Percentiles rank a stretch among this genome's conserved stretches.
Conservation (phyloP, 2,113 vertebrate genomes). For the Cromileptes altivelis region DNA sequence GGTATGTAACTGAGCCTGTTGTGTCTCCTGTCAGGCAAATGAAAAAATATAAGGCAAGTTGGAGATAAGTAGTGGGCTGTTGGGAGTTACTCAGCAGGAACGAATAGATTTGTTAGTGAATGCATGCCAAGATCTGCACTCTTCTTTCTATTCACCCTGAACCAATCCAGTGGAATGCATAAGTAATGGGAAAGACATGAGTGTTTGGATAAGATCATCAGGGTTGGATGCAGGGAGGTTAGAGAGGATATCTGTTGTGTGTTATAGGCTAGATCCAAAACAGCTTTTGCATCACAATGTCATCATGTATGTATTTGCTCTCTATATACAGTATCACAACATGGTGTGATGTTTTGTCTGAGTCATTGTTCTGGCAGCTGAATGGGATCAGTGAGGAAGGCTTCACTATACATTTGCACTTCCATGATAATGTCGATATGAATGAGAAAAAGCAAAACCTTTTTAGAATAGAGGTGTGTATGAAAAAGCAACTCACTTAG, state of each 20-base stretch:
- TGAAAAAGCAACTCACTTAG: constrained; percentile 13
- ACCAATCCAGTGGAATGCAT: constrained; percentile 43
- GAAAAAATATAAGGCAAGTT: not conserved
- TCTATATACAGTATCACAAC: not conserved
- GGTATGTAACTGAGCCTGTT: not conserved
- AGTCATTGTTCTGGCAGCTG: not conserved
- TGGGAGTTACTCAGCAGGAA: constrained; percentile 17
- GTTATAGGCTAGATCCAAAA: not conserved
- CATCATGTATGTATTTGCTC: not conserved
- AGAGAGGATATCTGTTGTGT: constrained; percentile 19
- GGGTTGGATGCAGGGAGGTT: constrained; percentile 17
- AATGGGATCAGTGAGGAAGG: not conserved
- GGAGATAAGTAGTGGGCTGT: constrained; percentile 6
- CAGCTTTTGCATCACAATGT: not conserved
- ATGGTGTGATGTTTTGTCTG: not conserved
- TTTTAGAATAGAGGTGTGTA: not conserved
- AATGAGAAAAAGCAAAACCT: not conserved
- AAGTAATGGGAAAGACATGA: constrained; percentile 12
- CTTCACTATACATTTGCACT: not conserved
- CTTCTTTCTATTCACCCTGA: not conserved
- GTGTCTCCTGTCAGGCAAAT: constrained; percentile 15
- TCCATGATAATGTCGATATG: constrained; percentile 11
- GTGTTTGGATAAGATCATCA: constrained; percentile 24
- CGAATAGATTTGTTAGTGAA: constrained; percentile 30
- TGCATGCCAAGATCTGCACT: constrained; percentile 15